A percentile compares a stretch with the other conserved stretches of the same genome.
Conservation (phyloP, 2,888 invertebrate species). For the Drosophila gaucha region DNA sequence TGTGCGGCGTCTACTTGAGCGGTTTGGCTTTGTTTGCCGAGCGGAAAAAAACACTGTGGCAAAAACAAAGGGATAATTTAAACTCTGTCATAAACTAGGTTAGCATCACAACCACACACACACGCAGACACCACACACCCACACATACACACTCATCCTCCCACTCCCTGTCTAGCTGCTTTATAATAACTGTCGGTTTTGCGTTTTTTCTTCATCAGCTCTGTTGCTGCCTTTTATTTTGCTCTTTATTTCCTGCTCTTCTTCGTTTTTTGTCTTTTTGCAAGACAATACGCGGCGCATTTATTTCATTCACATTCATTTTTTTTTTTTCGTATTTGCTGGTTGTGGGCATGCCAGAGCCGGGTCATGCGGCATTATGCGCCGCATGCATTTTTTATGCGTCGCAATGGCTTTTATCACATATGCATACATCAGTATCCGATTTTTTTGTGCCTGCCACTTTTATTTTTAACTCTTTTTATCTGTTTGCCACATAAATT, state of each 20-base stretch:
- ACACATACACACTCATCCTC: slow-evolving; percentile 17
- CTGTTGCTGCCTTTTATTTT: slow-evolving; percentile 35
- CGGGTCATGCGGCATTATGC: slow-evolving; percentile 74
- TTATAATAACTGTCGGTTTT: slow-evolving; percentile 77
- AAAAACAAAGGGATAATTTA: slow-evolving; percentile 78
- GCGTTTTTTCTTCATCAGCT: slow-evolving; percentile 77
- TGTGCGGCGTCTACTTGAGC: slow-evolving; percentile 49
- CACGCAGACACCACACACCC: slow-evolving; percentile 18
- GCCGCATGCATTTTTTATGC: slow-evolving; percentile 72
- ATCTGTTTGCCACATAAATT: slow-evolving; percentile 60
- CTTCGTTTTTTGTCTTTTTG: slow-evolving; percentile 17
- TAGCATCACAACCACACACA: slow-evolving; percentile 61
- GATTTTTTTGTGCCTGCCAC: slow-evolving; percentile 16
- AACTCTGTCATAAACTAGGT: slow-evolving; percentile 78
- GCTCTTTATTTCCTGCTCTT: slow-evolving; percentile 46
- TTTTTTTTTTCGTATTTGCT: slow-evolving; percentile 7
- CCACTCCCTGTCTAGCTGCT: slow-evolving; percentile 36
- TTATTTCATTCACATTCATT: slow-evolving; percentile 53
- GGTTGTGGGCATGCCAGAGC: slow-evolving; percentile 46
- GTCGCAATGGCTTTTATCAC: slow-evolving; percentile 70
- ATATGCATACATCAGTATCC: slow-evolving; percentile 69
- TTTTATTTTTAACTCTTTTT: slow-evolving; percentile 43
- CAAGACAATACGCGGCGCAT: slow-evolving; percentile 57
- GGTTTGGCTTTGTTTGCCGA: slow-evolving; percentile 62
- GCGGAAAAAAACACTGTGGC: slow-evolving; percentile 69